Evolutionary conservation across 2,113 vertebrate species (phyloP), one percentile per base, ranked within the genome.

Genomic region (Brachypodius melanocephalos): DNA sequence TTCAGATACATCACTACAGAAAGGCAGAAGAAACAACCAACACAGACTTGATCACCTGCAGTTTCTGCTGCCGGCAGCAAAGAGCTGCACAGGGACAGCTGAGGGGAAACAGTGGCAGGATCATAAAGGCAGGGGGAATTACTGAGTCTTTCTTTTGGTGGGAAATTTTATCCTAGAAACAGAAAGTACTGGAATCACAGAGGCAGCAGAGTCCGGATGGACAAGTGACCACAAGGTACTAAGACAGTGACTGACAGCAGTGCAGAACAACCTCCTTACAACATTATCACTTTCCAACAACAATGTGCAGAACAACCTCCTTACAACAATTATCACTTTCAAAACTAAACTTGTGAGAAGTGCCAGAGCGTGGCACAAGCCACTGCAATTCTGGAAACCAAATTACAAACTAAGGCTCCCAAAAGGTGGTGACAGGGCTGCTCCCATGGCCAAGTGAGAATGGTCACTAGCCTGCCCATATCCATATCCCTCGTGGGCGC

Each of bases 401-500:
- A 4, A 3, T 52, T 29, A 52, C 46, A 72, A 68, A 31, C n/a
- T 2, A 32, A 42, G 54, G 21, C 22, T 85, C 46, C 46, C 72
- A 25, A 34, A 34, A 59, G 15, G 21, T 2, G 3, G 45, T 19
- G 49, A 18, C 10, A 2, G 14, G 20, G 26, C 38, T 29, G 54
- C n/a, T 52, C 4, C 3, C 2, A 0, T 25, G 20, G 40, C 21
- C 42, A 14, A 32, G n/a, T 3, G 40, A 54, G 54, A n/a, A 2
- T 0, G 4, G 28, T 18, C 38, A 38, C 29, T 1, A 40, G 10
- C 20, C 22, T 68, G 36, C 13, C 78, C 5, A 1, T 3, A 31
- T 8, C 42, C 1, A 1, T 14, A 10, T 19, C 6, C 25, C 5
- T 82, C 55, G n/a, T 5, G 2, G 1, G 25, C 43, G 72, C 0